A percentile compares a stretch with the other conserved stretches of the same genome.
Evolutionary conservation across 2,797 vertebrate species (phyloP).

Genomic region (Eulemur coronatus): DNA sequence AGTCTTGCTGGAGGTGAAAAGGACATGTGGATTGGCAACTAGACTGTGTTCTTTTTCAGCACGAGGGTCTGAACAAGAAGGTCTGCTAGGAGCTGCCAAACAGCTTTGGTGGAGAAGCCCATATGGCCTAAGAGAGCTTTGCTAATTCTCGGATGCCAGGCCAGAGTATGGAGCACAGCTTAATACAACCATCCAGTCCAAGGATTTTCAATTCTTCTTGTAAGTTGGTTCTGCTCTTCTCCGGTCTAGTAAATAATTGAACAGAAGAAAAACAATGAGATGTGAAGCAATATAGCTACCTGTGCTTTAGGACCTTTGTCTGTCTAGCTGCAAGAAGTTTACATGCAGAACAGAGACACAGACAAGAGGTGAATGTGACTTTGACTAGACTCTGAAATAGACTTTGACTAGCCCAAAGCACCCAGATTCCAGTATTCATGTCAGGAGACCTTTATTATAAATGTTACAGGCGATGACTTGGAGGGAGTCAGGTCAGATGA

Average conservation of each 20-base stretch:
- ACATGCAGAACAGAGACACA: slow-evolving; percentile 68
- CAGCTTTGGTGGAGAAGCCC: slow-evolving; percentile 55
- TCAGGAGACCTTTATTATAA: slow-evolving; percentile 61
- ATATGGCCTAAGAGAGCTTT: not conserved
- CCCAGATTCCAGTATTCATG: slow-evolving; percentile 29
- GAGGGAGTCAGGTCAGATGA: not conserved
- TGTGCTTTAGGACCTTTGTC: not conserved
- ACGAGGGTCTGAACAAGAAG: slow-evolving; percentile 21
- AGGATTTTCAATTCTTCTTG: slow-evolving; percentile 20
- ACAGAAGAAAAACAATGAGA: slow-evolving; percentile 62
- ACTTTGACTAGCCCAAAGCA: slow-evolving; percentile 57
- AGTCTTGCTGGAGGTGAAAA: slow-evolving; percentile 37
- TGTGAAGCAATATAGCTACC: not conserved
- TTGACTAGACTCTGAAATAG: not conserved
- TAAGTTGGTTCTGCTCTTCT: slow-evolving; percentile 61
- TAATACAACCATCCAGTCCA: not conserved
- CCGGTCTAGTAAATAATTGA: slow-evolving; percentile 41
- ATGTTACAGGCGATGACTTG: not conserved
- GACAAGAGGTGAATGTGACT: not conserved
- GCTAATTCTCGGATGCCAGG: slow-evolving; percentile 44
- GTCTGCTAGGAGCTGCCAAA: slow-evolving; percentile 38
- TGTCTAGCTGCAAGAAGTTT: not conserved
- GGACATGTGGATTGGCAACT: not conserved
- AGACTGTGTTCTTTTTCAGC: slow-evolving; percentile 39
- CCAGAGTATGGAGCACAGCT: slow-evolving; percentile 31